Conservation (phyloP, 2,888 invertebrate genomes). For the Idaea aversata region DNA sequence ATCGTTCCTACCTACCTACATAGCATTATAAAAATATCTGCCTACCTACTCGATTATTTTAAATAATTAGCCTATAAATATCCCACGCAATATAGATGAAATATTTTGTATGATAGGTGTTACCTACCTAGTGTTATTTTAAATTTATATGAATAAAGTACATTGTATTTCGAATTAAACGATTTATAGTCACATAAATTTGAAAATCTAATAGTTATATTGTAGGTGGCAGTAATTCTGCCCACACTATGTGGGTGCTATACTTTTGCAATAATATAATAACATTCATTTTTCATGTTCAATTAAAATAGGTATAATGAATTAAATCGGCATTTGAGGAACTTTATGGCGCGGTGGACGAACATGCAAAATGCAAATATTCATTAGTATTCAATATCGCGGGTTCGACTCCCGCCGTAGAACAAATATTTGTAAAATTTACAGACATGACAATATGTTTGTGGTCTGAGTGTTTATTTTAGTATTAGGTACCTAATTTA, state of each 20-base stretch:
- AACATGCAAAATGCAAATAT: not conserved
- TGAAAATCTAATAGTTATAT: constrained; percentile 27
- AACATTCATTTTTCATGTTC: constrained; percentile 5
- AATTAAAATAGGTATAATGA: not conserved
- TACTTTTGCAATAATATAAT: constrained; percentile 33
- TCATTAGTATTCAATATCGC: too few relatives aligned
- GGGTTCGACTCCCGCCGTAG: too few relatives aligned
- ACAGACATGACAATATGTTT: too few relatives aligned
- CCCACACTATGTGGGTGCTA: constrained; percentile 39
- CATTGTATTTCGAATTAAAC: constrained; percentile 25
- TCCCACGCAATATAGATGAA: constrained; percentile 15
- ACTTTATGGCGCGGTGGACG: not conserved
- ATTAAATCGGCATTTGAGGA: constrained; percentile 10
- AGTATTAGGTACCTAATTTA: too few relatives aligned
- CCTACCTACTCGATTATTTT: not conserved
- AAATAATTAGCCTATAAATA: not conserved
- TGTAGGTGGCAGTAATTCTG: constrained; percentile 34
- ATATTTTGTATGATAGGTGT: constrained; percentile 16
- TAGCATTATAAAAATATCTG: not conserved
- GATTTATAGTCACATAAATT: constrained; percentile 29
- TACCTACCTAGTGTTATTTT: constrained; percentile 5
- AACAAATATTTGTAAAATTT: too few relatives aligned
- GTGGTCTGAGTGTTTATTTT: too few relatives aligned
- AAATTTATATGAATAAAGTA: constrained; percentile 7
- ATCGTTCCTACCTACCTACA: not conserved